Conservation (phyloP, 2,113 vertebrate species). For the Myanophis thanlyinensis region DNA sequence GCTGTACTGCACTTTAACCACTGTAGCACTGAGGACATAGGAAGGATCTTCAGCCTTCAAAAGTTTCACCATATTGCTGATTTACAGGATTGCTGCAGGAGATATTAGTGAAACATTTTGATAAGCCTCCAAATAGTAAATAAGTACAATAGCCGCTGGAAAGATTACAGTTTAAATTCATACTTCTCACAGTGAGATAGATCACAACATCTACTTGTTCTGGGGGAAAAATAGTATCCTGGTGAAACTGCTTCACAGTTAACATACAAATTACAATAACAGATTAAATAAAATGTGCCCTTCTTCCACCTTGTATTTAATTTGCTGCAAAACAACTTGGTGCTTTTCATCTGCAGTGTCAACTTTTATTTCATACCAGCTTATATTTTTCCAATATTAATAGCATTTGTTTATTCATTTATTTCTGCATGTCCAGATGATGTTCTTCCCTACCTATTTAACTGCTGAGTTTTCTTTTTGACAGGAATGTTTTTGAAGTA, state of each 20-base stretch:
- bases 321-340: constrained; percentile 62
- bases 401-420: not conserved
- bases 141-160: not conserved
- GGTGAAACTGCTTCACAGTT: constrained; percentile 67
- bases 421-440: not conserved
- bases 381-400: not conserved
- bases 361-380: constrained; percentile 41
- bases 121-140: not conserved
- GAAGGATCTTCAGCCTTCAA: not conserved
- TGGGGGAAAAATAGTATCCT: constrained; percentile 62
- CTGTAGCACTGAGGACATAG: no score
- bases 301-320: constrained; percentile 67
- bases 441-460: not conserved
- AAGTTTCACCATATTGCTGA: not conserved
- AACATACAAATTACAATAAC: constrained; percentile 66
- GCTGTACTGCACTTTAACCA: no score
- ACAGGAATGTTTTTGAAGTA: not conserved
- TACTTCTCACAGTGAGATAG: not conserved
- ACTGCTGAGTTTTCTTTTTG: not conserved
- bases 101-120: not conserved
- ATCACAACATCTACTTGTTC: constrained; percentile 48
- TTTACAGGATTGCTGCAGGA: not conserved
- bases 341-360: constrained; percentile 48
- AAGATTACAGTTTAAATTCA: not conserved
- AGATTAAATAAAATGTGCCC: constrained; percentile 61